Evolutionary conservation across 2,888 invertebrate species (phyloP), one percentile per base, ranked within the genome.

Genomic region (Taphrorychus bicolor): DNA sequence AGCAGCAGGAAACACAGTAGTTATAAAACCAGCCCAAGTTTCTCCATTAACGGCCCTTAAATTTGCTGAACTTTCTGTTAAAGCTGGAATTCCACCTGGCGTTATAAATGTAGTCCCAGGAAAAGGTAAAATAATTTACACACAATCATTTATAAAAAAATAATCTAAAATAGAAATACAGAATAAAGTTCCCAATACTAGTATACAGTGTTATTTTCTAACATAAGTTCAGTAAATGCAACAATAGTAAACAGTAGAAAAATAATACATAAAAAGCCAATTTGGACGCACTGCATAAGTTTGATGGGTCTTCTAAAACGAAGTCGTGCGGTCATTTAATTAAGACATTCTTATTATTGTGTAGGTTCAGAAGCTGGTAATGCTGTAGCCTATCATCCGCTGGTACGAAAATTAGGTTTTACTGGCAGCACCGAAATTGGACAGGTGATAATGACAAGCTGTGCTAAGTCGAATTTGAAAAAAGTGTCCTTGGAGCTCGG

Each of bases 391-490:
- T 89, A 91, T 73, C 97, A 98, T 81, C 90, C 91, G 0, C 83
- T 89, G 1, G 89, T 98, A 0, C 86, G 97, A 70, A 98, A 98
- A 79, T 84, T 98, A 0, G 98, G 97, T 1, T 98, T 98, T 82
- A 98, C 98, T 0, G 98, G 98, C 19, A 97, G 97, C 63, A 98
- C 98, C 0, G 90, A 91, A 71, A 89, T 97, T 54, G 98, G 98
- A 80, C 90, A 93, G 80, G 88, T 90, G 0, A 96, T 98, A 65
- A 97, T 98, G 97, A 89, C 88, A 76, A 91, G 91, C 0, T 95
- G 95, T 76, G 95, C 95, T 0, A 87, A 87, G 0, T 93, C 93
- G 0, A 98, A 98, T 81, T 84, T 98, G 81, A 98, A 98, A 83
- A 97, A 96, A 79, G 94, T 95, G 0, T 97, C 97, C 0, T 82